These are phyloP conservation scores for Monopterus albus DNA, from an alignment of 2,113 vertebrate species.

Conservation along the genomic window DNA sequence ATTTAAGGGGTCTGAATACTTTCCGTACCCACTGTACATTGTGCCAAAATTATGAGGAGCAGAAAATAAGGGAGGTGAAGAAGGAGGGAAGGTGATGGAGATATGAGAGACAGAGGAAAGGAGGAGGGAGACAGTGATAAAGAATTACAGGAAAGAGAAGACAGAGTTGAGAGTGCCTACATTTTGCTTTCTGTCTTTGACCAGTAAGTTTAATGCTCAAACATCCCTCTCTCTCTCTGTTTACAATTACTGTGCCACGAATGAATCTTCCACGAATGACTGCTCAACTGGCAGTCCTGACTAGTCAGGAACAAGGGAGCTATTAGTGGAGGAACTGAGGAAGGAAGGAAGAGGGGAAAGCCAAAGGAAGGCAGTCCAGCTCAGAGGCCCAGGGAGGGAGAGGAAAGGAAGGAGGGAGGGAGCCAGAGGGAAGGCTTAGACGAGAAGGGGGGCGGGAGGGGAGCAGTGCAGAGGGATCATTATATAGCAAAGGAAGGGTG, in stretches of 20 bases:
- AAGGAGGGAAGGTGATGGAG: background rate
- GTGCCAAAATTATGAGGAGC: constrained; percentile 35
- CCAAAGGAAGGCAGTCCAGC: constrained; percentile 85
- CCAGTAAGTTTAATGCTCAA: constrained; percentile 32
- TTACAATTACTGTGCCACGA: constrained; percentile 86
- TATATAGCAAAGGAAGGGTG: constrained; percentile 47
- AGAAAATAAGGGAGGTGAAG: constrained; percentile 23
- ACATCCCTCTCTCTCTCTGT: constrained; percentile 61
- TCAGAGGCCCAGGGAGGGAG: constrained; percentile 73
- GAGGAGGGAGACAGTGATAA: background rate
- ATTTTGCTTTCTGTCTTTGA: constrained; percentile 50
- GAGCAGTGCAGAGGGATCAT: constrained; percentile 76
- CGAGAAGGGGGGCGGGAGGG: constrained; percentile 78
- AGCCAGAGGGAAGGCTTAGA: constrained; percentile 72
- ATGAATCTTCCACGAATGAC: constrained; percentile 88
- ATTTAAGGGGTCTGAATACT: no score
- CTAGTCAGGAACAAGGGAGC: constrained; percentile 87
- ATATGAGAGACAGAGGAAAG: background rate
- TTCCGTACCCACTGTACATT: no score
- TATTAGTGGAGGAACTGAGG: constrained; percentile 86
- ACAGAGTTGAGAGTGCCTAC: constrained; percentile 20
- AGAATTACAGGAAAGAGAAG: constrained; percentile 15
- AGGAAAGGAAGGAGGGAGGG: constrained; percentile 63
- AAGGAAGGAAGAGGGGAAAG: constrained; percentile 88
- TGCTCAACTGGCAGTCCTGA: constrained; percentile 84